A percentile compares a stretch with the other conserved stretches of the same genome.
These are phyloP conservation scores for Aspidiotus destructor DNA, from an alignment of 2,888 invertebrate genomes.

Conservation along the genomic window DNA sequence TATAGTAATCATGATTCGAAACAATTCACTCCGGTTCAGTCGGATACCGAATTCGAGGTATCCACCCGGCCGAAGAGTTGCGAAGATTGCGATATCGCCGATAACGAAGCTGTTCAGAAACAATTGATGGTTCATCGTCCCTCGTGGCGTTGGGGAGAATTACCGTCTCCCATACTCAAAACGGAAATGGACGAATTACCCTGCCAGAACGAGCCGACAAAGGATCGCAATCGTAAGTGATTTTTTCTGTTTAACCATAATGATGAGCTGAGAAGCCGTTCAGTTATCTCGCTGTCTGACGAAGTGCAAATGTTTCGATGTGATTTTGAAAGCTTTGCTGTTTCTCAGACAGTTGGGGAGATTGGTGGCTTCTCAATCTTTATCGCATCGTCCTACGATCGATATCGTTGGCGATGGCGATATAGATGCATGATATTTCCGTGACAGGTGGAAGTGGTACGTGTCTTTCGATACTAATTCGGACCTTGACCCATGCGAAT, in stretches of 20 bases:
- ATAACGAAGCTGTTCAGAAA: slow-evolving; percentile 3
- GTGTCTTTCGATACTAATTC: no score
- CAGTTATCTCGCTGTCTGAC: no score
- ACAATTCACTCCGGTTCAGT: slow-evolving; percentile 65
- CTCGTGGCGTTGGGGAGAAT: slow-evolving; percentile 85
- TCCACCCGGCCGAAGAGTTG: slow-evolving; percentile 41
- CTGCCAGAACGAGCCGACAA: slow-evolving; percentile 34
- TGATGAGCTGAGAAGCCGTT: neutral
- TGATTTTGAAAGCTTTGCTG: no score
- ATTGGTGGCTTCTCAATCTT: no score
- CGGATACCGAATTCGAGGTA: slow-evolving; percentile 84
- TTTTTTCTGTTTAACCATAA: slow-evolving; percentile 6
- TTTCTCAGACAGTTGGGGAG: no score
- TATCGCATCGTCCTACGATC: no score
- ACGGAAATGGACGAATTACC: slow-evolving; percentile 33
- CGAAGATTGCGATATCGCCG: slow-evolving; percentile 41
- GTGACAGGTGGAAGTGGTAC: no score
- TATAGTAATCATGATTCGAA: slow-evolving; percentile 32
- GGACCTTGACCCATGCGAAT: no score
- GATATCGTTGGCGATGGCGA: no score
- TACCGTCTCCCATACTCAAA: slow-evolving; percentile 53
- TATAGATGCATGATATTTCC: no score
- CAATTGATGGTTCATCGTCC: slow-evolving; percentile 30
- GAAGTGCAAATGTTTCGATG: no score
- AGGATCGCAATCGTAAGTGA: slow-evolving; percentile 33